A percentile compares a stretch with the other conserved stretches of the same genome.
phyloP scores from a whole-genome alignment of 1,140 invertebrate genomes.

The Camponotus pennsylvanicus region DNA sequence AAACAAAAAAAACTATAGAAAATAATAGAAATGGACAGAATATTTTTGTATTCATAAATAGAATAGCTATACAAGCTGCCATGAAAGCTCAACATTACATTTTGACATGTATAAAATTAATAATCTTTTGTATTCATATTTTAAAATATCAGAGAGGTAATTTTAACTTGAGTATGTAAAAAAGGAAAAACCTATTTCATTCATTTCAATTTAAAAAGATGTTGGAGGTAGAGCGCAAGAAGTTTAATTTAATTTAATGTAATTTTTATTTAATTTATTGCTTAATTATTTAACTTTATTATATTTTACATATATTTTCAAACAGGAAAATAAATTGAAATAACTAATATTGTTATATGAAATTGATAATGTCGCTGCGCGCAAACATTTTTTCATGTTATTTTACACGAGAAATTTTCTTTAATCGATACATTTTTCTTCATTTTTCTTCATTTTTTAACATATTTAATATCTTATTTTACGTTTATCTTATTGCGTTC shows the following conservation, averaged over 20 bases:
- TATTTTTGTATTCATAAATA: conserved; percentile 3
- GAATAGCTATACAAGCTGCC: neutral
- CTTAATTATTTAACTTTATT: neutral
- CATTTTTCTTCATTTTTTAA: no score
- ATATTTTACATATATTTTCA: conserved; percentile 9
- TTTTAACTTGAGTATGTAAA: neutral
- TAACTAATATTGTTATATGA: conserved; percentile 7
- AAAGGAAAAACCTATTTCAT: neutral
- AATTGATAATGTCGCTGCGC: neutral
- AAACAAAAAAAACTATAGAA: neutral
- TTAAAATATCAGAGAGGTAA: neutral
- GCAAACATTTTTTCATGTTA: conserved; percentile 3
- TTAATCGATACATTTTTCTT: conserved; percentile 10
- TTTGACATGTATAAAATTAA: conserved; percentile 12
- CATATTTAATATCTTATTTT: neutral
- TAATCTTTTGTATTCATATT: neutral
- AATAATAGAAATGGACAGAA: conserved; percentile 7
- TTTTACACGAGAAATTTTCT: neutral
- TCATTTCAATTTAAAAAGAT: neutral
- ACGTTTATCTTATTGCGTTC: neutral
- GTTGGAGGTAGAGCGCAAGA: neutral
- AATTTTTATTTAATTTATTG: neutral
- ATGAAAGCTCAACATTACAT: neutral
- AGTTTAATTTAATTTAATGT: neutral
- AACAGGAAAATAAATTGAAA: conserved; percentile 13